Evolutionary conservation across 2,113 vertebrate species (phyloP), one percentile per base, ranked within the genome.

Genomic region (Labrus mixtus): DNA sequence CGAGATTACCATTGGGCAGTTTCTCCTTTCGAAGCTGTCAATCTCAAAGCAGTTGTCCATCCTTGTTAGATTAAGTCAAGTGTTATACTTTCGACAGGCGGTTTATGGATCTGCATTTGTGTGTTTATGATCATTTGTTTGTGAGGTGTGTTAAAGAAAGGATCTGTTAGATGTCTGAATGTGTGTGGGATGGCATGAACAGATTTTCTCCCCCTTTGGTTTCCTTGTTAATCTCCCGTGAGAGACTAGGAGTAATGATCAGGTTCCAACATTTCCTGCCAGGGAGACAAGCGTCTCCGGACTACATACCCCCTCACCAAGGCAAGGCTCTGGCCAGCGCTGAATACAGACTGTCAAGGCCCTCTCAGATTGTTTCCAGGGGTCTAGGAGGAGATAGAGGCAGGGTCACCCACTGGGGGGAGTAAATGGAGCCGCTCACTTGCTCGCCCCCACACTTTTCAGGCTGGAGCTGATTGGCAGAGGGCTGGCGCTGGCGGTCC

Each of bases 191-290:
- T 83, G 85, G 78, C 69, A 79, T 55, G 60, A 82, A 76, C 85
- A 68, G 60, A 82, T 88, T 84, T 87, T 64, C 68, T 59, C 41
- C 79, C 81, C 62, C 17, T 62, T 78, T 54, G 9, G 76, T 84
- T 93, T 93, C 91, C 90, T 90, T 83, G 83, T 91, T 93, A 93
- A 92, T 90, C 92, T 93, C 92, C 91, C 79, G 20, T 83, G 91
- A 92, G 94, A 90, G 80, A 76, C 83, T 70, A 33, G 78, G 83
- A 91, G 87, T 91, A 84, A 87, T 89, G 92, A 93, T 93, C 90
- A 87, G 86, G 91, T 94, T 94, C 93, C 93, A 93, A 92, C 87
- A 77, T 91, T 93, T 94, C 93, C 93, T 94, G 93, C 87, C 85
- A 91, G 90, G 80, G 88, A 94, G 93, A 93, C 93, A 77, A 91